Base-by-base conservation (phyloP, 2,888 invertebrate species). In the Flexamia atlantica region DNA sequence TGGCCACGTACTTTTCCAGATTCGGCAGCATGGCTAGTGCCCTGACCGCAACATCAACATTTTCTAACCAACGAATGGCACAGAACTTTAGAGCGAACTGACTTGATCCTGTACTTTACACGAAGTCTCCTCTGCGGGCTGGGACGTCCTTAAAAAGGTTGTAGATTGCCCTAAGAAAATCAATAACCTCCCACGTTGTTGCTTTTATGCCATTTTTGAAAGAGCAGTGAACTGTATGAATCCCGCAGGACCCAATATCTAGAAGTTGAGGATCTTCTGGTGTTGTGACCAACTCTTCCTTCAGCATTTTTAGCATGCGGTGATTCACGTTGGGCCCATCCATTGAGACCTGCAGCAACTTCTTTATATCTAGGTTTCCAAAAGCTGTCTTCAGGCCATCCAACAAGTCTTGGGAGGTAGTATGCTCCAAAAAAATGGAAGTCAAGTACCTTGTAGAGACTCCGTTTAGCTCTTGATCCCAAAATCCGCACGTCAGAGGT, bases 1-100 rank as follows among this genome's bases (percentile, higher is more conserved):
- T 72, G 42, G 86, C 50, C 17, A 87, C 82, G 70, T 86, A 88
- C 12, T 82, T 85, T 85, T 57, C 53, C 14, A 87, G 14, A 60
- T 86, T n/a, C 9, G 84, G 83, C 10, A 86, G 72, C 70, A 88
- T 85, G 30, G 82, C 42, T 25, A 86, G 1, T 20, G 87, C 87
- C 82, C 85, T 84, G 70, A 86, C 70, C 32, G 86, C 85, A 10
- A 85, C 86, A 46, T 32, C 68, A 20, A 9, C 85, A 85, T 88
- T 88, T 84, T 88, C 87, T 3, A 88, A 80, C 88, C 88, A 88
- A 60, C 87, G 68, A 4, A 84, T 83, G 10, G 85, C 83, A 74
- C 87, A 88, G 74, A 87, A 89, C 83, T 89, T 88, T 36, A 87
- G 46, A n/a, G 89, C 88, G 81, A 89, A 87, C 64, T 83, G 10